phyloP scores from a whole-genome alignment of 2,113 vertebrate genomes.

The human region GRCh38 chr3:20667501-20668000 shows the following conservation, averaged over 20 bases:
- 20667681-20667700: neutral
- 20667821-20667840: constrained; percentile 46
- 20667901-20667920: constrained; percentile 1
- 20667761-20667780: constrained; percentile 47
- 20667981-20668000: constrained; percentile 54
- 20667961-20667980: constrained; percentile 62
- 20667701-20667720: neutral
- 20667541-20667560: constrained; percentile 41
- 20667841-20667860: constrained; percentile 50
- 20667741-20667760: constrained; percentile 40
- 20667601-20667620: constrained; percentile 11
- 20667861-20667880: constrained; percentile 48
- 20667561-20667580: neutral
- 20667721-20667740: neutral
- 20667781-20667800: constrained; percentile 41
- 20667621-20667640: neutral
- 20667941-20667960: constrained; percentile 58
- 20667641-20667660: neutral
- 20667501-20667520: constrained; percentile 1
- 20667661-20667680: neutral
- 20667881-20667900: constrained; percentile 57
- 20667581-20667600: neutral
- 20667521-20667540: neutral
- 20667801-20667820: neutral
- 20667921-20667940: constrained; percentile 69